These are phyloP conservation scores for Polyodon spathula DNA, from an alignment of 2,113 vertebrate genomes.

Conservation along the genomic window DNA sequence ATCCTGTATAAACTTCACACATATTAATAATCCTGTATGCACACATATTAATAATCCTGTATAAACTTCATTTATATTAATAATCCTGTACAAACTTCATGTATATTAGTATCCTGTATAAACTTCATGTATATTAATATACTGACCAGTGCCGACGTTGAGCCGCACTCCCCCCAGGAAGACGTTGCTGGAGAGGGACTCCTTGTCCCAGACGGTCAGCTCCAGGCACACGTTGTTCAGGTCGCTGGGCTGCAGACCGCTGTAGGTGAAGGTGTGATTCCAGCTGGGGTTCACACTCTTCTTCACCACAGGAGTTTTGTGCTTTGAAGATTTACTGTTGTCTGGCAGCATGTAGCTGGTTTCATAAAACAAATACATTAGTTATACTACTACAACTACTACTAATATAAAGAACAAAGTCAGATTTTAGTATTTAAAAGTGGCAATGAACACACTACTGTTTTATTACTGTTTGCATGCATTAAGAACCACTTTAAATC, in stretches of 20 bases:
- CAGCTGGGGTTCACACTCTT: slow-evolving; percentile 86
- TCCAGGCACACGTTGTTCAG: slow-evolving; percentile 83
- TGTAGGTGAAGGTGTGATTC: slow-evolving; percentile 91
- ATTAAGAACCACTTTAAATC: too few species aligned
- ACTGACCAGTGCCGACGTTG: slow-evolving; percentile 76
- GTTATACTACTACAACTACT: not conserved
- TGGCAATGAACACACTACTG: too few species aligned
- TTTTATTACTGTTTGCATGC: too few species aligned
- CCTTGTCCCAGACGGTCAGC: slow-evolving; percentile 93
- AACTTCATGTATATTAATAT: not conserved
- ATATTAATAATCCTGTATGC: too few species aligned
- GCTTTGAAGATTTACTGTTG: slow-evolving; percentile 86
- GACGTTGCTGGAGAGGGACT: slow-evolving; percentile 85
- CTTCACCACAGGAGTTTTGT: slow-evolving; percentile 84
- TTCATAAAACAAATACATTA: not conserved
- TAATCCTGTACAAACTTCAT: too few species aligned
- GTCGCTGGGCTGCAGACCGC: slow-evolving; percentile 71
- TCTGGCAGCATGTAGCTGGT: slow-evolving; percentile 87
- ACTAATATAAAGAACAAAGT: too few species aligned
- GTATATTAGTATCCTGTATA: too few species aligned
- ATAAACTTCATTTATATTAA: too few species aligned
- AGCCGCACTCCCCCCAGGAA: slow-evolving; percentile 88
- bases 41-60: too few species aligned
- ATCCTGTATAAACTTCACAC: too few species aligned
- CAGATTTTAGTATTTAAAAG: too few species aligned